Conservation (phyloP, 2,113 vertebrate species). For the Carettochelys insculpta region DNA sequence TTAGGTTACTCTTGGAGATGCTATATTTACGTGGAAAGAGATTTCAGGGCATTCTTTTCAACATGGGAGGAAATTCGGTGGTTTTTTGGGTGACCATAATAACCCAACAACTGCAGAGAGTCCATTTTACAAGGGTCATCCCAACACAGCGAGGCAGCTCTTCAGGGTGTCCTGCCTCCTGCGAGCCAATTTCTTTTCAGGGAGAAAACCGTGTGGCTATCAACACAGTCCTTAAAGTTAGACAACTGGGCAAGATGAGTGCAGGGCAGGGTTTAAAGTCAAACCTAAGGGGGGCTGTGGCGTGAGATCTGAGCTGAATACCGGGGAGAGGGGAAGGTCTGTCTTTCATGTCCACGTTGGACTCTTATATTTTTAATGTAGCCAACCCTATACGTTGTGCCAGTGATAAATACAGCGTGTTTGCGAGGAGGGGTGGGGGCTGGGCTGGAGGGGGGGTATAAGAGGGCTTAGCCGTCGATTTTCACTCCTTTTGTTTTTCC, state of each 20-base stretch:
- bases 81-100: not conserved
- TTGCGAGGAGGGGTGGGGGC: conserved; percentile 11
- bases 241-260: not conserved
- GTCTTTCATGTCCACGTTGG: conserved; percentile 65
- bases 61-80: not conserved
- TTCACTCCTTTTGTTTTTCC: conserved; percentile 25
- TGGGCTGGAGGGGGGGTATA: not conserved
- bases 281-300: not conserved
- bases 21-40: conserved; percentile 66
- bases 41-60: conserved; percentile 21
- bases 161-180: not conserved
- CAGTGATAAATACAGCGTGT: conserved; percentile 65
- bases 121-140: not conserved
- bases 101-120: not conserved
- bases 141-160: not conserved
- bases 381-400: conserved; percentile 67
- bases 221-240: conserved; percentile 12
- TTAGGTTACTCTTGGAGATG: conserved; percentile 71
- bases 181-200: not conserved
- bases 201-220: not conserved
- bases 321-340: conserved; percentile 25
- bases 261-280: not conserved
- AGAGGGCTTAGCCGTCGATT: conserved; percentile 2
- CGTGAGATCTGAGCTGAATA: not conserved
- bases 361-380: conserved; percentile 59